phyloP scores from a whole-genome alignment of 2,888 invertebrate species.

The Embidobia sp. region DNA sequence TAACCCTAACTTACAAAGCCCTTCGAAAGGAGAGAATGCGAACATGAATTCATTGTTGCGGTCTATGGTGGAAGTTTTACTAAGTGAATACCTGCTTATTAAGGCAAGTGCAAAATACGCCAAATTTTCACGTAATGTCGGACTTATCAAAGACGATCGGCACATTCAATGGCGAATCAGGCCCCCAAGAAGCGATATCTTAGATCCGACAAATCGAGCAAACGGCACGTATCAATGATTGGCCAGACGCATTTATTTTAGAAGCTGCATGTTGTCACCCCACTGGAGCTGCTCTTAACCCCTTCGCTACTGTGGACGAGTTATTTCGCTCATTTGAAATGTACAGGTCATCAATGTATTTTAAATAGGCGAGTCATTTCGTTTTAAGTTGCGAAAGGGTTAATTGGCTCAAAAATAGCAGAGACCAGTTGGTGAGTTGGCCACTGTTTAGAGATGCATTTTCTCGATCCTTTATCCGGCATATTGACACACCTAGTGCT shows the following conservation, averaged over 20 bases:
- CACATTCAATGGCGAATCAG: constrained; percentile 1
- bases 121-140: constrained; percentile 19
- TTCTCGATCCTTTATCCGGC: neutral
- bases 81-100: neutral
- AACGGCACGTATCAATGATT: constrained; percentile 3
- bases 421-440: neutral
- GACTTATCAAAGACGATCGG: constrained; percentile 19
- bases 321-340: no score
- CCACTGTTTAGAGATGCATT: neutral
- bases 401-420: constrained; percentile 12
- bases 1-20: neutral
- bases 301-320: no score
- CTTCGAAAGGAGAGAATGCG: no score
- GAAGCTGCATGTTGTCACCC: constrained; percentile 20
- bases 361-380: no score
- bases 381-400: no score
- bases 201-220: constrained; percentile 21
- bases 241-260: constrained; percentile 15
- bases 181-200: constrained; percentile 16
- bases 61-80: neutral
- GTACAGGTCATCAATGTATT: no score
- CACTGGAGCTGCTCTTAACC: constrained; percentile 10
- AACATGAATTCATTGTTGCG: neutral
- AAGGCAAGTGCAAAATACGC: no score
- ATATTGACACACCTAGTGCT: constrained; percentile 6